Evolutionary conservation across 2,797 vertebrate species (phyloP).

Genomic region (Micromesistius poutassou): DNA sequence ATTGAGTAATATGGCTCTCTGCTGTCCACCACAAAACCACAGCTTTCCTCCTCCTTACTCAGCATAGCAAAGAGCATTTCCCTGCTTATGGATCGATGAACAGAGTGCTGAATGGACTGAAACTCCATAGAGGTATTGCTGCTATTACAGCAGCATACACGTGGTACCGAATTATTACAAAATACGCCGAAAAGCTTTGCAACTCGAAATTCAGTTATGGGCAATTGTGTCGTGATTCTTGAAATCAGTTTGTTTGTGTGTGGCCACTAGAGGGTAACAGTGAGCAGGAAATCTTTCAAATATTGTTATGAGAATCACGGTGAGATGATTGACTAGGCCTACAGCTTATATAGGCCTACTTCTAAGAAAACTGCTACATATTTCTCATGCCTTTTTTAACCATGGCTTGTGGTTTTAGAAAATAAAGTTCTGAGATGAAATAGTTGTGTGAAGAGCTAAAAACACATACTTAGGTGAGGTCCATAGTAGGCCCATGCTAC

Average conservation of each 20-base stretch:
- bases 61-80: constrained; percentile 56
- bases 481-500: neutral
- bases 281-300: constrained; percentile 50
- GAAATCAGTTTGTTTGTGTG: constrained; percentile 10
- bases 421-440: neutral
- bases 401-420: too few relatives aligned
- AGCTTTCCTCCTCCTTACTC: constrained; percentile 58
- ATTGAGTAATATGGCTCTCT: constrained; percentile 66
- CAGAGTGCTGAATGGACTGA: constrained; percentile 3
- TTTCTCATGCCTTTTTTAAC: too few relatives aligned
- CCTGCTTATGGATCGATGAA: constrained; percentile 50
- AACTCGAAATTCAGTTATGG: neutral
- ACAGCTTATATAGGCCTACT: neutral
- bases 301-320: neutral
- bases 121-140: neutral
- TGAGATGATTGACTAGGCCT: neutral
- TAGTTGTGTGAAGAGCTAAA: neutral
- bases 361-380: too few relatives aligned
- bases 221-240: neutral
- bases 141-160: neutral
- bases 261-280: constrained; percentile 71
- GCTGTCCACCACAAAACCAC: constrained; percentile 66
- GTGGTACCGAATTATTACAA: neutral
- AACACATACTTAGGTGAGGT: neutral
- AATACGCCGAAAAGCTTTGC: neutral